Evolutionary conservation across 2,113 vertebrate genomes (phyloP), one percentile per base, ranked within the genome.

Genomic region (Syngnathus typhle): DNA sequence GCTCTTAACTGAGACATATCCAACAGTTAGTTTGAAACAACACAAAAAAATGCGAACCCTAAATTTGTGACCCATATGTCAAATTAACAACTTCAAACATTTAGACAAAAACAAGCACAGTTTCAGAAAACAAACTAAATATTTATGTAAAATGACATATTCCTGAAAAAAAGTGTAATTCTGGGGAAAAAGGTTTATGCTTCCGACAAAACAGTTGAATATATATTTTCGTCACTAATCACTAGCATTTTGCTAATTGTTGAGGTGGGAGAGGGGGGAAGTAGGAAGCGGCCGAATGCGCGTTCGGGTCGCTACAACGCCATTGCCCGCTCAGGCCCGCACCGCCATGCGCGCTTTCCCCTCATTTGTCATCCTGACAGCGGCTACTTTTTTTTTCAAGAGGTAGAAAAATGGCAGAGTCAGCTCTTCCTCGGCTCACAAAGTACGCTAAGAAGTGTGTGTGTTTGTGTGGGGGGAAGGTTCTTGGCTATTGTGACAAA

Each of bases 341-440:
- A 84, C 86, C 76, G 83, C 84, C 84, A 82, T 85, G 78, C 83
- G 85, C 84, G 81, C 86, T 81, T 81, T 80, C 83, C 81, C 83
- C 85, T 87, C 89, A 89, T 92, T 91, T 85, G 90, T 92, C 90
- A 91, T 89, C 88, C 82, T 91, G 91, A 91, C 90, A 90, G 83
- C 41, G 82, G 88, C 86, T 88, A 88, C 88, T 88, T 43, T 90
- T 89, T 86, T 90, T 89, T 86, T 89, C 84, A 88, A 88, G 82
- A 87, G 86, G 81, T n/a, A 80, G 85, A 87, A 88, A 92, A 92
- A 91, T 87, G 88, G 88, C 88, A 88, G 88, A 87, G 91, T 92
- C 89, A 91, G 90, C 90, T 87, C 85, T 88, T 90, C 86, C 87
- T 88, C 85, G 80, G 74, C 82, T 88, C 84, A 77, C 65, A 69